Conservation (phyloP, 2,888 invertebrate species). For the Ormyrus thymus region DNA sequence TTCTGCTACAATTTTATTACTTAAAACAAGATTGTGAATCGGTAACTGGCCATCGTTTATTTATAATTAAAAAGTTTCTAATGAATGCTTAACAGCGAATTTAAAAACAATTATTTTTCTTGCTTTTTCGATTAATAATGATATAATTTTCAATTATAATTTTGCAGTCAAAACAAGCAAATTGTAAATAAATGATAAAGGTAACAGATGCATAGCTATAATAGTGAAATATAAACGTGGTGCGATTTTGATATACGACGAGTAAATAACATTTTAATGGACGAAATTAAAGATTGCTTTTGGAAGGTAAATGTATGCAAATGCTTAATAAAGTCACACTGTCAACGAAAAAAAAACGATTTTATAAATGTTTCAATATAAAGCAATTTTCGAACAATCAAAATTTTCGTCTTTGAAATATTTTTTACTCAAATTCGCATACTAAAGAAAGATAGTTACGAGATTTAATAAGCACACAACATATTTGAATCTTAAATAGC, state of each 20-base stretch:
- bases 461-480: conserved; percentile 4
- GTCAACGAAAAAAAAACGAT: neutral
- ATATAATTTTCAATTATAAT: conserved; percentile 6
- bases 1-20: too few species aligned
- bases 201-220: neutral
- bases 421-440: conserved; percentile 1
- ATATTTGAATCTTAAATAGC: conserved; percentile 4
- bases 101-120: too few species aligned
- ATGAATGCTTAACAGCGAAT: too few species aligned
- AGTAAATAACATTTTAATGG: conserved; percentile 5
- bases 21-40: too few species aligned
- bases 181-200: conserved; percentile 28
- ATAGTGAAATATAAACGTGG: neutral
- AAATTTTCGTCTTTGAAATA: conserved; percentile 7
- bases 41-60: too few species aligned
- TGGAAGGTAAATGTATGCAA: neutral
- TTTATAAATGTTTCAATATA: neutral
- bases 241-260: conserved; percentile 11
- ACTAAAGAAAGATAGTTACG: conserved; percentile 7
- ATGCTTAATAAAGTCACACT: neutral
- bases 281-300: conserved; percentile 21
- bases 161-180: conserved; percentile 7
- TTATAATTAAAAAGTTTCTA: too few species aligned
- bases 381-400: neutral
- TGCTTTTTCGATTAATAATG: neutral